These are phyloP conservation scores for Pyrocephalus nanus DNA, from an alignment of 2,797 vertebrate genomes.

Conservation along the genomic window DNA sequence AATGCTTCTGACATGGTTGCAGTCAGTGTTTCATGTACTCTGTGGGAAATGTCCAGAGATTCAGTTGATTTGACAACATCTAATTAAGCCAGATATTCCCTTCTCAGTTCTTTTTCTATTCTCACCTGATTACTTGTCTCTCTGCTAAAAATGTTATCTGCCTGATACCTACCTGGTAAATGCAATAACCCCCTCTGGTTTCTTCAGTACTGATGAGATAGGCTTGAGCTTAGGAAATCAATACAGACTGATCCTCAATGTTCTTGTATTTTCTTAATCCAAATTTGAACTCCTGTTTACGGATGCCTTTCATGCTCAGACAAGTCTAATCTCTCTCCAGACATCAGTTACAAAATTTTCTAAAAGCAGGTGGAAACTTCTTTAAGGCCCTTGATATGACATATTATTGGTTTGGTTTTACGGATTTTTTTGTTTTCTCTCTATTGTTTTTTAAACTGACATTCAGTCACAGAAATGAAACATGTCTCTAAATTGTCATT, in stretches of 20 bases:
- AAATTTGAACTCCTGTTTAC: not conserved
- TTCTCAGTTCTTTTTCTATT: not conserved
- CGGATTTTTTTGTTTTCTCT: not conserved
- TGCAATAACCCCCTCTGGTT: not conserved
- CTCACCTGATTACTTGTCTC: not conserved
- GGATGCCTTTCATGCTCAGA: not conserved
- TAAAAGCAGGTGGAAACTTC: not conserved
- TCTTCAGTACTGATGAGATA: not conserved
- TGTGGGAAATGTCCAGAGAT: not conserved
- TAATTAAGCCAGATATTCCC: conserved; percentile 5
- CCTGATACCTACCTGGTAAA: not conserved
- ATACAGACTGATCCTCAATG: not conserved
- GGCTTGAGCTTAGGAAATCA: not conserved
- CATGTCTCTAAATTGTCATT: not conserved
- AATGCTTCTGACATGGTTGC: not conserved
- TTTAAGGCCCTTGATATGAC: not conserved
- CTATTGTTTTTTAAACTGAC: not conserved
- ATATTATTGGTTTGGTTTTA: not conserved
- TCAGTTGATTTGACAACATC: not conserved
- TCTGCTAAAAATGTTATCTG: not conserved
- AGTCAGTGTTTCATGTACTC: not conserved
- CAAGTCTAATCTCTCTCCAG: not conserved
- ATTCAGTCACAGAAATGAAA: not conserved
- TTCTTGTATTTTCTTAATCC: not conserved
- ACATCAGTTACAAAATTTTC: not conserved